Evolutionary conservation across 2,113 vertebrate genomes (phyloP).

Genomic region (Tympanuchus pallidicinctus): DNA sequence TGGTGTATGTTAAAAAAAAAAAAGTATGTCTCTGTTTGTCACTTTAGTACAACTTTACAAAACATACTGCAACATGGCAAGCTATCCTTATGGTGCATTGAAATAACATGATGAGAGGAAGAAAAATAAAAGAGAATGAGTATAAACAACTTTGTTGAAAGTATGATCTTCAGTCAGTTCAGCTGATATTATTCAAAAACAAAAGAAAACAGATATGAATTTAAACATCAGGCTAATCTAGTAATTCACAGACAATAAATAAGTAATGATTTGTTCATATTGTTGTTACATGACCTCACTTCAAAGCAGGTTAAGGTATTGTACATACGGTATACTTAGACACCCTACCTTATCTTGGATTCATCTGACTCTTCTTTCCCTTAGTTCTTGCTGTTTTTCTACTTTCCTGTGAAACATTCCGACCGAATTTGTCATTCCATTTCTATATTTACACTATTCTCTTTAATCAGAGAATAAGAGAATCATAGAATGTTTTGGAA

Average conservation of each 20-base stretch:
- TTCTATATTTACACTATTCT: background rate
- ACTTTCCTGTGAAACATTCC: background rate
- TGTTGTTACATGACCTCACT: background rate
- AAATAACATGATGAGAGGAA: background rate
- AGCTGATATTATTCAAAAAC: background rate
- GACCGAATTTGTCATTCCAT: background rate
- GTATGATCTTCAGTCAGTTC: background rate
- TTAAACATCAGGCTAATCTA: background rate
- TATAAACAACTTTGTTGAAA: background rate
- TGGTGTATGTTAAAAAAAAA: background rate
- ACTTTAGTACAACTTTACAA: background rate
- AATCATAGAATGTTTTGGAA: too few relatives aligned
- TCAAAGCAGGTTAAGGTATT: background rate
- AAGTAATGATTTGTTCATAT: background rate
- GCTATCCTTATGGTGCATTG: background rate
- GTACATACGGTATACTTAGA: background rate
- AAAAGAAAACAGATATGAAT: background rate
- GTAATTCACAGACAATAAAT: background rate
- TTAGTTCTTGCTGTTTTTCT: background rate
- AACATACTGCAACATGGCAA: background rate
- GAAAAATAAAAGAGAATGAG: background rate
- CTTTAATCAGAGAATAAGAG: background rate
- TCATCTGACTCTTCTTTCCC: background rate
- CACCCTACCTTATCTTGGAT: background rate
- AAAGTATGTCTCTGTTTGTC: background rate